Conservation (phyloP, 2,888 invertebrate species). For the Gastracanthus pulcherrimus region DNA sequence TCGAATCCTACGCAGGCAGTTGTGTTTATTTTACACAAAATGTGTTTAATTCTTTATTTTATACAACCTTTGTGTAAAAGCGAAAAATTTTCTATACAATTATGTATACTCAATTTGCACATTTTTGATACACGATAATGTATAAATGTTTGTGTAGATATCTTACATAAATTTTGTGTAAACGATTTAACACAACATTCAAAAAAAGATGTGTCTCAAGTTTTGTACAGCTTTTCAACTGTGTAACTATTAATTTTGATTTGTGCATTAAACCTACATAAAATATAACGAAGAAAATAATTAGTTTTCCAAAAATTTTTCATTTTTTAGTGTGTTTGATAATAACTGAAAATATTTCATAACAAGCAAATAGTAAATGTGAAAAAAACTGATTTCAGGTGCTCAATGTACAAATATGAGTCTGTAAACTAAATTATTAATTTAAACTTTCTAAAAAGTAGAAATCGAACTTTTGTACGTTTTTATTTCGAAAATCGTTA, state of each 20-base stretch:
- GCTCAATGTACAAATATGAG: constrained; percentile 18
- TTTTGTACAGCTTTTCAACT: constrained; percentile 2
- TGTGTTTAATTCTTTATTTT: constrained; percentile 10
- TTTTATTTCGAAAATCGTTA: constrained; percentile 40
- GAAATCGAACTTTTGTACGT: constrained; percentile 41
- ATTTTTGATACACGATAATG: constrained; percentile 18
- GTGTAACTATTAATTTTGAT: constrained; percentile 5
- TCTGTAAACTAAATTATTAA: constrained; percentile 25
- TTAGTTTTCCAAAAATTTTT: too few relatives aligned
- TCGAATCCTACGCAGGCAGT: not conserved
- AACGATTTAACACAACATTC: constrained; percentile 22
- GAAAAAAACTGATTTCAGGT: constrained; percentile 17
- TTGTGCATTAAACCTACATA: too few relatives aligned
- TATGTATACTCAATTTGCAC: constrained; percentile 21
- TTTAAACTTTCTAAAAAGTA: constrained; percentile 29
- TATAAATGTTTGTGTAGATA: constrained; percentile 12
- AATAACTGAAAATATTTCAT: constrained; percentile 1
- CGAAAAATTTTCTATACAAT: constrained; percentile 13
- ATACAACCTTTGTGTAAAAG: constrained; percentile 1
- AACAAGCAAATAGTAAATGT: not conserved
- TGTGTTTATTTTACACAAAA: constrained; percentile 1
- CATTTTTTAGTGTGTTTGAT: too few relatives aligned
- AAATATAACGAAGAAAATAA: not conserved
- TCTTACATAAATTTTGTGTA: constrained; percentile 26
- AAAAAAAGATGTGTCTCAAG: not conserved